A percentile compares a stretch with the other conserved stretches of the same genome.
These are phyloP conservation scores for Nematolebias whitei DNA, from an alignment of 2,113 vertebrate genomes.

Conservation along the genomic window DNA sequence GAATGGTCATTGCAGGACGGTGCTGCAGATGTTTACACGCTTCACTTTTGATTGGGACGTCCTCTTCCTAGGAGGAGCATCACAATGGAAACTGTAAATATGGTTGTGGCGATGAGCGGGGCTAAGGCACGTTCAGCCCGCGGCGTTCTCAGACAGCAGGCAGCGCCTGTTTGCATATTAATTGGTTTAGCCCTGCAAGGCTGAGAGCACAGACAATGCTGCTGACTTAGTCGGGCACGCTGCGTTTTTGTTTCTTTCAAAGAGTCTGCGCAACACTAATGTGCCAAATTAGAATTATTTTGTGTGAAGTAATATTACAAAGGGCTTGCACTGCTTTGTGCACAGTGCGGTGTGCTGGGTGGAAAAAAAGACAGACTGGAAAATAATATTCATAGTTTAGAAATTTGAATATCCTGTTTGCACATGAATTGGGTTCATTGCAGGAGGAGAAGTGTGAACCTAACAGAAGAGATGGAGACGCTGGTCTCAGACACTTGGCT, in stretches of 20 bases:
- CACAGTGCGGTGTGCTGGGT: neutral
- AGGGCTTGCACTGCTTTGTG: neutral
- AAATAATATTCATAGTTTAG: constrained; percentile 12
- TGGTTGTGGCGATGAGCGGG: constrained; percentile 14
- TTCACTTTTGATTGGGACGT: neutral
- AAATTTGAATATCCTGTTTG: constrained; percentile 6
- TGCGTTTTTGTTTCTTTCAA: constrained; percentile 5
- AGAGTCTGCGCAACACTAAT: neutral
- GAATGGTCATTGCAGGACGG: neutral
- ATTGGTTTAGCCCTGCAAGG: constrained; percentile 17
- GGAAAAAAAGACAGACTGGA: neutral
- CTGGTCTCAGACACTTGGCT: neutral
- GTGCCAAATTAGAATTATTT: neutral
- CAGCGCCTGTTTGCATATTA: constrained; percentile 47
- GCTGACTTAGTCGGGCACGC: constrained; percentile 36
- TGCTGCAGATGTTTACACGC: constrained; percentile 3
- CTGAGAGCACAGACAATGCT: constrained; percentile 21
- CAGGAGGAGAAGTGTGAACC: neutral
- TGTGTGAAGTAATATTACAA: neutral
- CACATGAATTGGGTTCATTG: constrained; percentile 7
- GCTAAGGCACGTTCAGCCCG: constrained; percentile 24
- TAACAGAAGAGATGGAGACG: constrained; percentile 19
- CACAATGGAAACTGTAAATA: constrained; percentile 23
- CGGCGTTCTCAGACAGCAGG: constrained; percentile 26
- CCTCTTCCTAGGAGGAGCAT: constrained; percentile 5